Base-by-base conservation (phyloP, 2,888 invertebrate species). In the Biston betularia region DNA sequence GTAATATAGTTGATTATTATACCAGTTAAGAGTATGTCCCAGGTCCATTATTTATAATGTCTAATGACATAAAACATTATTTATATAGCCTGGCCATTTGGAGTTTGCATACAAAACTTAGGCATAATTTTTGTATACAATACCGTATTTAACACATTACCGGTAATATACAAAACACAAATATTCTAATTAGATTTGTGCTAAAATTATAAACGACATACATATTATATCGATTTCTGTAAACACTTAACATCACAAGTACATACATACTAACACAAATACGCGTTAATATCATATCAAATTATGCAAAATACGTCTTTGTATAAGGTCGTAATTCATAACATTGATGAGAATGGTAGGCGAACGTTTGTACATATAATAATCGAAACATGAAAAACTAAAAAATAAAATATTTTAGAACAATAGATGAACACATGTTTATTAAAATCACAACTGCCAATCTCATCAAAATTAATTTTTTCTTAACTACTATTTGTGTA, bases 201-300 rank as follows among this genome's bases (percentile, higher is more conserved):
- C 44, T 54, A 52, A 54, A 42, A 38, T 35, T 45, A 60, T 49
- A 11, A 58, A 46, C 40, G 55, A 65, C 14, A 52, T 50, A 34
- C 34, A 64, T 42, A 38, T 33, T 49, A 49, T 35, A 34, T 40
- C 15, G 6, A 49, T 48, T 53, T 46, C 35, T 54, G 48, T 54
- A 56, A 55, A 62, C 42, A 45, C 53, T 53, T 48, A 61, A 62
- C 49, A 48, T 62, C 48, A 58, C 62, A 62, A 54, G 52, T 46
- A 57, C 40, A 52, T 50, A 60, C 55, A 60, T 40, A 33, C 55
- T 61, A 59, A 50, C 50, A 58, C 48, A 48, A 42, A 50, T 34
- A 57, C 15, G 15, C 38, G 45, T 59, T 57, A 66, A 61, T 66
- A 66, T 66, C 61, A 54, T 62, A 57, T 57, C 33, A 61, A 53